Evolutionary conservation across 2,113 vertebrate species (phyloP).

Genomic region (Labeo rohita): DNA sequence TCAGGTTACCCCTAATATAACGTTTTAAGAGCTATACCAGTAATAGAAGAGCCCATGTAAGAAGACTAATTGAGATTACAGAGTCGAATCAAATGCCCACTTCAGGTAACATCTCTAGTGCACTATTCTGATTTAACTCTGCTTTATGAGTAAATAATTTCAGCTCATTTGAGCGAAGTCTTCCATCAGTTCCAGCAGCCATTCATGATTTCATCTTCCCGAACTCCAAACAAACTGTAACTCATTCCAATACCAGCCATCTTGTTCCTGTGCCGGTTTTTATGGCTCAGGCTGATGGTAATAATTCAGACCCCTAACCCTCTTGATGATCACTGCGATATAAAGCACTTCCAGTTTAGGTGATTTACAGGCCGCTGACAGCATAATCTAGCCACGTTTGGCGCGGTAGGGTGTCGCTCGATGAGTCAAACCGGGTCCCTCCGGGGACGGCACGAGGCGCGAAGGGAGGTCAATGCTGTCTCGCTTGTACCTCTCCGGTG

Average conservation of each 20-base stretch:
- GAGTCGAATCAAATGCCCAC: background rate
- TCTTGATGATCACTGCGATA: conserved; percentile 51
- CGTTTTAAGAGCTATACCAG: background rate
- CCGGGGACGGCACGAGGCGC: background rate
- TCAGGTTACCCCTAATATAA: background rate
- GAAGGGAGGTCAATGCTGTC: conserved; percentile 29
- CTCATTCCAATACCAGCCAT: background rate
- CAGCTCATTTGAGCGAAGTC: background rate
- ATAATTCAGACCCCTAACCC: conserved; percentile 44
- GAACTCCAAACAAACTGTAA: conserved; percentile 23
- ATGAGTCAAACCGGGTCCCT: conserved; percentile 20
- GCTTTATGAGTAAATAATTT: background rate
- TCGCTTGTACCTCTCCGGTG: conserved; percentile 9
- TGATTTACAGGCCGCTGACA: conserved; percentile 55
- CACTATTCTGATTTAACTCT: background rate
- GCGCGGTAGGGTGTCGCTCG: background rate
- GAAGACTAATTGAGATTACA: background rate
- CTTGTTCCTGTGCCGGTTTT: background rate
- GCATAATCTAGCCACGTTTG: conserved; percentile 45
- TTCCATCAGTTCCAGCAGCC: background rate
- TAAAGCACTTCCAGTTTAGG: conserved; percentile 41
- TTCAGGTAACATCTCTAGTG: background rate
- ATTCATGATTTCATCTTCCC: background rate
- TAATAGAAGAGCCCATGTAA: background rate
- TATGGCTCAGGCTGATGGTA: conserved; percentile 2